Percentiles rank a stretch among this genome's conserved stretches.
Evolutionary conservation across 2,888 invertebrate species (phyloP).

Genomic region (Polyploca ridens): DNA sequence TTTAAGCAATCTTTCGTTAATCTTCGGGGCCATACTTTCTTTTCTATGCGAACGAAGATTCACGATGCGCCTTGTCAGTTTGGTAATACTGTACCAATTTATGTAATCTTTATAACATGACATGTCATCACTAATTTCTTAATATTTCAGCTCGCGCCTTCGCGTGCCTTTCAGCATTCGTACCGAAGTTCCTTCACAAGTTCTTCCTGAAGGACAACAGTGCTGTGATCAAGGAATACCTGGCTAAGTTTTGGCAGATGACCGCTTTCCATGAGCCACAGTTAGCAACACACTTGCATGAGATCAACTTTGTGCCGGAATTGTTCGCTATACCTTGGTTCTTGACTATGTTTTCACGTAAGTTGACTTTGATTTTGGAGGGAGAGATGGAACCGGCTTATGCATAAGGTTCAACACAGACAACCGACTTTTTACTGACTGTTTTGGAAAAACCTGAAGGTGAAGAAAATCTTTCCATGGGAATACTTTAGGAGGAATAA

Average conservation of each 20-base stretch:
- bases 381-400: too few relatives aligned
- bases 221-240: constrained; percentile 97
- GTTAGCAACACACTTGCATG: constrained; percentile 94
- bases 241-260: constrained; percentile 98
- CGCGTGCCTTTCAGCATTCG: constrained; percentile 97
- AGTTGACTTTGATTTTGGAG: constrained; percentile 63
- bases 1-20: too few relatives aligned
- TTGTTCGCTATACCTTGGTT: constrained; percentile 99
- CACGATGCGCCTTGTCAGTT: too few relatives aligned
- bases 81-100: too few relatives aligned
- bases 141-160: constrained; percentile 93
- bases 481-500: too few relatives aligned
- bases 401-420: too few relatives aligned
- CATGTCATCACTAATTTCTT: not conserved
- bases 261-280: constrained; percentile 98
- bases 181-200: constrained; percentile 97
- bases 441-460: too few relatives aligned
- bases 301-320: constrained; percentile 98
- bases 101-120: too few relatives aligned
- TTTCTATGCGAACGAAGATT: too few relatives aligned
- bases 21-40: too few relatives aligned
- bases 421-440: too few relatives aligned
- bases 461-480: too few relatives aligned
- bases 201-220: constrained; percentile 99
- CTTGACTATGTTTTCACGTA: constrained; percentile 99